Conservation (phyloP, 2,113 vertebrate species). For the Oxyruncus cristatus region DNA sequence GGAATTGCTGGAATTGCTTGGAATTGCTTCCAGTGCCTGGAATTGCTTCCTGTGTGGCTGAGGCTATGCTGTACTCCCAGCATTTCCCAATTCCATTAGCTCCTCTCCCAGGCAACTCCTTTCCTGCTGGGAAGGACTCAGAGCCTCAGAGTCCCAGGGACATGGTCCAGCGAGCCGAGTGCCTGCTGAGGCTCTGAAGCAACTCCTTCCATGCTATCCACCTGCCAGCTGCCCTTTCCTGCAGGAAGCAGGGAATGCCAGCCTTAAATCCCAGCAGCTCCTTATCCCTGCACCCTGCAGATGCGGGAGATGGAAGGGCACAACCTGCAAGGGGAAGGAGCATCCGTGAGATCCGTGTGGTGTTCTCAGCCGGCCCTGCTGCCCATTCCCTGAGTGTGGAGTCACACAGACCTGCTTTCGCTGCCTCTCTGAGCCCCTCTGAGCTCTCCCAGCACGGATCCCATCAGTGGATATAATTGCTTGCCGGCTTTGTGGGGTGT, state of each 20-base stretch:
- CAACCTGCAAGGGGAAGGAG: neutral
- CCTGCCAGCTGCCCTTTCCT: neutral
- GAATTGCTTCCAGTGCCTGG: neutral
- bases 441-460: neutral
- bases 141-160: neutral
- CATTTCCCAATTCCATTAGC: neutral
- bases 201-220: neutral
- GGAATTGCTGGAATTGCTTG: too few relatives aligned
- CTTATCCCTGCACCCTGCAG: neutral
- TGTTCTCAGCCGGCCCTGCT: neutral
- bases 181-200: neutral
- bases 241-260: neutral
- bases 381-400: neutral
- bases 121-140: neutral
- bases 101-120: neutral
- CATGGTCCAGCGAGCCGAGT: accelerated
- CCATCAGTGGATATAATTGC: neutral
- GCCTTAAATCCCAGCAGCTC: neutral
- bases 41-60: neutral
- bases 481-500: neutral
- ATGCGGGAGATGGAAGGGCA: neutral
- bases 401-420: neutral
- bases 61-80: neutral
- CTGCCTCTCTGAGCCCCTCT: neutral
- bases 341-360: neutral